phyloP scores from a whole-genome alignment of 1,140 invertebrate species.

The Zaprionus ornatus region DNA sequence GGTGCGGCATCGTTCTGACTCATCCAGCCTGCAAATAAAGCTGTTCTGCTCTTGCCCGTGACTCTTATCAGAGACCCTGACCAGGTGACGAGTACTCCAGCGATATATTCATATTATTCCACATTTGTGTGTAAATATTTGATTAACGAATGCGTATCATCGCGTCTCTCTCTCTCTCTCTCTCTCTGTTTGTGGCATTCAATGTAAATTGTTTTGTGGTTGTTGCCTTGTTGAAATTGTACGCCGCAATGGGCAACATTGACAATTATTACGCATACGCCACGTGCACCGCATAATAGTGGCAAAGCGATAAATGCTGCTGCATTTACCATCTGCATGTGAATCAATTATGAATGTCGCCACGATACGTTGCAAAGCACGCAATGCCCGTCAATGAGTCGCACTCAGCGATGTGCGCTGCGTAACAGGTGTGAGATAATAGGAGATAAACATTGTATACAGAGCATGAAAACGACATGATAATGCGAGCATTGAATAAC shows the following conservation, averaged over 20 bases:
- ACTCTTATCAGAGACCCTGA: neutral
- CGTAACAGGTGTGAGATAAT: neutral
- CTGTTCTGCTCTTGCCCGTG: neutral
- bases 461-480: neutral
- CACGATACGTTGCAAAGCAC: conserved; percentile 2
- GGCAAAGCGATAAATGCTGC: conserved; percentile 19
- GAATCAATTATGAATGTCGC: conserved; percentile 31
- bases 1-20: conserved; percentile 9
- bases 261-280: conserved; percentile 70
- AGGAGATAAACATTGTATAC: neutral
- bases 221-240: conserved; percentile 28
- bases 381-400: neutral
- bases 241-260: conserved; percentile 50
- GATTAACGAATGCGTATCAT: conserved; percentile 22
- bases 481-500: neutral
- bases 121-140: conserved; percentile 62
- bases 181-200: conserved; percentile 63
- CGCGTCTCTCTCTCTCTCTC: no score
- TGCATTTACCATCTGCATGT: conserved; percentile 28
- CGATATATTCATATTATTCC: neutral
- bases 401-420: no score
- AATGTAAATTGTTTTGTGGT: conserved; percentile 50
- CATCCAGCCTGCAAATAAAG: neutral
- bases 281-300: conserved; percentile 54
- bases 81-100: neutral